Evolutionary conservation across 1,140 invertebrate genomes (phyloP).

Genomic region (Gonatopus flavifemur): DNA sequence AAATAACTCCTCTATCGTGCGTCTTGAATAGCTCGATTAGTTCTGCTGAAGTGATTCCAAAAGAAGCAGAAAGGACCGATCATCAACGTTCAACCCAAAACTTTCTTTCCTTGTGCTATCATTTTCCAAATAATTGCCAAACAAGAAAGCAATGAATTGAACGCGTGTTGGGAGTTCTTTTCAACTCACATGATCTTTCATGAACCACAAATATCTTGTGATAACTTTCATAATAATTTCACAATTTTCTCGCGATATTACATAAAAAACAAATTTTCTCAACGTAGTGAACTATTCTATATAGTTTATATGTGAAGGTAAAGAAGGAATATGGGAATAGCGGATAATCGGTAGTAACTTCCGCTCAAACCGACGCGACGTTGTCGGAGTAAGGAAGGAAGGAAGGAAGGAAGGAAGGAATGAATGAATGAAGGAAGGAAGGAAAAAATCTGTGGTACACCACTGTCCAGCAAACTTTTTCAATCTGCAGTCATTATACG

Average conservation of each 20-base stretch:
- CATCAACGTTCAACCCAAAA: not conserved
- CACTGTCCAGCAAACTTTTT: constrained; percentile 40
- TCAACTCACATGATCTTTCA: no score
- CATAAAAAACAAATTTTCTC: no score
- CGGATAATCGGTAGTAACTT: not conserved
- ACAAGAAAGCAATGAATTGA: no score
- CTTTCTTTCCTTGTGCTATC: no score
- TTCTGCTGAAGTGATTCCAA: constrained; percentile 23
- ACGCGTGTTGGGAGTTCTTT: no score
- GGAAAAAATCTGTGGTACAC: constrained; percentile 4
- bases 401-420: not conserved
- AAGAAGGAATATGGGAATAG: no score
- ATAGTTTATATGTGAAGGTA: no score
- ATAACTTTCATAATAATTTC: no score
- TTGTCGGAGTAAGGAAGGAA: not conserved
- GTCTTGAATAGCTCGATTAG: constrained; percentile 22
- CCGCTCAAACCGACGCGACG: not conserved
- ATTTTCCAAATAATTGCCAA: no score
- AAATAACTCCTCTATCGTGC: constrained; percentile 38
- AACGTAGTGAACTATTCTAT: no score
- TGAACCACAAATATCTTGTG: no score
- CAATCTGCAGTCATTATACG: constrained; percentile 50
- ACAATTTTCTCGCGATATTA: no score
- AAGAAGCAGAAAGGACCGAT: not conserved
- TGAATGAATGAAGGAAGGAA: not conserved